Conservation (phyloP, 2,113 vertebrate genomes). For the Dasyornis broadbenti region DNA sequence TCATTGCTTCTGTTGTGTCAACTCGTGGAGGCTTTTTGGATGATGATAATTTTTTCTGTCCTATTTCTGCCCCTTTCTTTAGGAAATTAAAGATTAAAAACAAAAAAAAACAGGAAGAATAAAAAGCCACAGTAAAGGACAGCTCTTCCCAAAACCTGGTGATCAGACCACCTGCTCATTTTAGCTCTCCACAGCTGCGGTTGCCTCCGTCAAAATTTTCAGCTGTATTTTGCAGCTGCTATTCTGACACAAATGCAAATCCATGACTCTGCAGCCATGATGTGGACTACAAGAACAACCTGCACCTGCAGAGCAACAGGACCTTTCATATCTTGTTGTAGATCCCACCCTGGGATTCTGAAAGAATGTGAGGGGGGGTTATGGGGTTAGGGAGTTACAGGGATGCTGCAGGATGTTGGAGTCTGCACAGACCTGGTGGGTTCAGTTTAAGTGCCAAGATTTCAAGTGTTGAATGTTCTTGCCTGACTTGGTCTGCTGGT, state of each 20-base stretch:
- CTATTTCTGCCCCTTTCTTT: neutral
- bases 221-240: neutral
- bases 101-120: neutral
- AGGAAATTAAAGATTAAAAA: neutral
- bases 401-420: neutral
- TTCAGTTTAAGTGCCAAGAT: neutral
- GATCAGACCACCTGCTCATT: neutral
- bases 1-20: neutral
- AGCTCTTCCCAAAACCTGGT: neutral
- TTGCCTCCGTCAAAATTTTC: neutral
- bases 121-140: neutral
- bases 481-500: neutral
- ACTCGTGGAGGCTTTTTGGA: neutral
- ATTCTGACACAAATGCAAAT: neutral
- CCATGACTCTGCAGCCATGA: neutral
- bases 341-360: neutral
- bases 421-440: neutral
- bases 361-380: accelerated
- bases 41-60: neutral
- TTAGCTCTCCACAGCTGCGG: neutral
- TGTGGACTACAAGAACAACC: neutral
- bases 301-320: neutral
- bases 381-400: neutral
- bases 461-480: neutral
- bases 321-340: neutral